Conservation (phyloP, 64 coral and sea anemone genomes). For the Montipora efflorescens region DNA sequence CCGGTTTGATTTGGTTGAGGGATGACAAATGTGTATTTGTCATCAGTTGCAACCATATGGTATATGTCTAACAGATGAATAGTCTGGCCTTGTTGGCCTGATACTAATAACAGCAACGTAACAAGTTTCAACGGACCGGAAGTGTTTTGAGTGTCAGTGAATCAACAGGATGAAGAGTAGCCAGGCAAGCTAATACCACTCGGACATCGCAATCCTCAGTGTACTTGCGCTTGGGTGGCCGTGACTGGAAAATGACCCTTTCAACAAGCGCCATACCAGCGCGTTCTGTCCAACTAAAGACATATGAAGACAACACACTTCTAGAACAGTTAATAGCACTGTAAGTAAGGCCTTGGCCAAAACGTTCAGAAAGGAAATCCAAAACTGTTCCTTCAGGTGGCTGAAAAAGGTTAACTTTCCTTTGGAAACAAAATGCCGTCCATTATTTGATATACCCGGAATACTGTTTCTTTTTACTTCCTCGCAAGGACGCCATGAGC, state of each 20-base stretch:
- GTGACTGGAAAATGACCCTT: conserved; percentile 37
- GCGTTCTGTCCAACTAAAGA: conserved; percentile 33
- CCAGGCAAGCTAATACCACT: conserved; percentile 34
- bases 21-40: conserved; percentile 40
- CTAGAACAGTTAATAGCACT: conserved; percentile 31
- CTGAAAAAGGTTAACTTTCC: background rate
- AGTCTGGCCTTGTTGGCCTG: conserved; percentile 4
- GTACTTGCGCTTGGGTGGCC: conserved; percentile 16
- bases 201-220: conserved; percentile 46
- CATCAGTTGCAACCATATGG: conserved; percentile 21
- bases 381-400: background rate
- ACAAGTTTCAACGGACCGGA: conserved; percentile 17
- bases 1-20: conserved; percentile 31
- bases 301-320: conserved; percentile 30
- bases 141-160: conserved; percentile 28
- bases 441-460: conserved; percentile 15
- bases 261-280: conserved; percentile 10
- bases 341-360: conserved; percentile 30
- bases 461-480: conserved; percentile 58
- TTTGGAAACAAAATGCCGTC: too few relatives aligned
- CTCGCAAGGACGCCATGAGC: conserved; percentile 54
- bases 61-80: conserved; percentile 20
- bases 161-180: conserved; percentile 41
- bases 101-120: conserved; percentile 22
- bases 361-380: conserved; percentile 28